Evolutionary conservation across 2,888 invertebrate genomes (phyloP), one percentile per base, ranked within the genome.

Genomic region (Drosophila mulleri): DNA sequence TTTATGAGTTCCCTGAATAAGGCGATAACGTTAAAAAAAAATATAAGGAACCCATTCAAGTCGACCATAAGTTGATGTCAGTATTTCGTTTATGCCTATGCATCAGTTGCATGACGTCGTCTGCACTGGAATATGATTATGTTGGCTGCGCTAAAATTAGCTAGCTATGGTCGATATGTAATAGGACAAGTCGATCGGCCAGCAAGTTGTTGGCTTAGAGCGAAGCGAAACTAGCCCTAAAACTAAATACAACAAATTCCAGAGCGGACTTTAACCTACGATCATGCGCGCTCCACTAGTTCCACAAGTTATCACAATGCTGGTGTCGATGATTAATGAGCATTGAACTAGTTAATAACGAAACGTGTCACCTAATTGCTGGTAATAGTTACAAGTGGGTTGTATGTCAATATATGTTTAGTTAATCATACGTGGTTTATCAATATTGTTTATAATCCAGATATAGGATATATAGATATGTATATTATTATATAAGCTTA

Each of bases 181-280:
- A 48, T 48, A 9, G 37, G 23, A 16, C 54, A 45, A 44, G 67
- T 56, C 54, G 26, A 73, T 59, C 60, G 47, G 44, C 41, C 68
- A 75, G 58, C 58, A 61, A 74, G 60, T 64, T 79, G 47, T 62
- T 74, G 61, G 58, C 53, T 58, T 37, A 47, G 45, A 50, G 32
- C 48, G 26, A 65, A 58, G 57, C 57, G 45, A 69, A 64, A 44
- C 70, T 52, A 29, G 60, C 67, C 67, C 62, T 67, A 48, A 67
- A 63, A 74, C 79, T 44, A 60, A 60, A 74, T 42, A 59, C 35
- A 56, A 59, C 56, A 79, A 79, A 76, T 79, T 64, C 75, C 75
- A 68, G 45, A 54, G 61, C 64, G 79, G 45, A 16, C 64, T 26
- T 79, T 76, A 64, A 75, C 79, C 75, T 50, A 18, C 14, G 52